A percentile compares a stretch with the other conserved stretches of the same genome.
Conservation (phyloP, 2,113 vertebrate species). For the Cygnus atratus region DNA sequence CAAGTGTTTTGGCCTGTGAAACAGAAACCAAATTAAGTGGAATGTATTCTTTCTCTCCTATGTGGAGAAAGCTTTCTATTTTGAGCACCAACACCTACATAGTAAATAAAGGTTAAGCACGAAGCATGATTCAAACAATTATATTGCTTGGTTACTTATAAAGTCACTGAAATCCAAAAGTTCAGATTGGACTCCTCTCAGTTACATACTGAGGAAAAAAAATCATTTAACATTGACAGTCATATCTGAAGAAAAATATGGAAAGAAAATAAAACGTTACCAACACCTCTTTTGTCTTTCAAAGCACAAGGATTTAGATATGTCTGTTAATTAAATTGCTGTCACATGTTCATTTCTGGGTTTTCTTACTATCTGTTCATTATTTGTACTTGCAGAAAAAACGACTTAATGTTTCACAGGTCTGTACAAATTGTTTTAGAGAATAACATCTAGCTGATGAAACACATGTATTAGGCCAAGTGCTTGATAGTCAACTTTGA, state of each 20-base stretch:
- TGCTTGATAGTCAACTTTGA: background rate
- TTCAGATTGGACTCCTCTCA: background rate
- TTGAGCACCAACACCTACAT: background rate
- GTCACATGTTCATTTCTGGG: background rate
- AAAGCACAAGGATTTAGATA: background rate
- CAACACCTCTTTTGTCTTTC: background rate
- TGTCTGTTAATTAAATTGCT: background rate
- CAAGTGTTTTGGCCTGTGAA: background rate
- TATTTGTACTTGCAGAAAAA: background rate
- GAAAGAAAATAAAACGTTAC: background rate
- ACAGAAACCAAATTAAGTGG: background rate
- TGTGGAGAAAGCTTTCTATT: background rate
- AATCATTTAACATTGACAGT: background rate
- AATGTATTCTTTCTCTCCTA: background rate
- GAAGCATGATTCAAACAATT: background rate
- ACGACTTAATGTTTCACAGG: background rate
- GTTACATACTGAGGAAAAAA: background rate
- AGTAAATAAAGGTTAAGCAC: conserved; percentile 1
- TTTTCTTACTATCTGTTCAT: background rate
- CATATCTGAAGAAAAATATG: background rate
- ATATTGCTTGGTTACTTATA: background rate
- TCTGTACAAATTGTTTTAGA: background rate
- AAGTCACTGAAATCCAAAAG: background rate
- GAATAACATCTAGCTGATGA: background rate
- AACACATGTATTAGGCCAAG: background rate